Percentiles rank a stretch among this genome's conserved stretches.
These are phyloP conservation scores for Enteromius radiatus DNA, from an alignment of 2,797 vertebrate genomes.

Conservation along the genomic window DNA sequence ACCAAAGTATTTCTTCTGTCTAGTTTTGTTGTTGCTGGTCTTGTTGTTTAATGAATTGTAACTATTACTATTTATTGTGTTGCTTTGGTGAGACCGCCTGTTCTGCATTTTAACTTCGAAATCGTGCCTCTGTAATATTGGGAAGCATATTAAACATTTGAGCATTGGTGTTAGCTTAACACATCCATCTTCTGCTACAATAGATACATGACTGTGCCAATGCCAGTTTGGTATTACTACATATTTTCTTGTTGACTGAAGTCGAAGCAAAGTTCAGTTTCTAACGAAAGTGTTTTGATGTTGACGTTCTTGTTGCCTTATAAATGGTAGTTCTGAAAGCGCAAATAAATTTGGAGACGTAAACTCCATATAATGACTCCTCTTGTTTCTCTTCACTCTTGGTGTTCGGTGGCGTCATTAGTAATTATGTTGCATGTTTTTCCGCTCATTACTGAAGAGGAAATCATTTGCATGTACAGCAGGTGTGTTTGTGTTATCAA, in stretches of 20 bases:
- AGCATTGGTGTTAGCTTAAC: constrained; percentile 33
- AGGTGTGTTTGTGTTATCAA: background rate
- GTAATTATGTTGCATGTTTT: background rate
- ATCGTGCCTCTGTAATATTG: constrained; percentile 39
- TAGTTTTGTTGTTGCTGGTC: background rate
- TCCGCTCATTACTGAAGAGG: background rate
- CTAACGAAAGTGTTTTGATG: constrained; percentile 26
- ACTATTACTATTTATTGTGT: constrained; percentile 30
- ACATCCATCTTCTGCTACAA: background rate
- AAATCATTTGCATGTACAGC: constrained; percentile 22
- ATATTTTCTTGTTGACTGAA: constrained; percentile 16
- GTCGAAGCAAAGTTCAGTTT: constrained; percentile 13
- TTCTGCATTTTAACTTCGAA: constrained; percentile 23
- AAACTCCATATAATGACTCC: background rate
- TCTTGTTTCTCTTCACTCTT: background rate
- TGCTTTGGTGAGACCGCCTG: constrained; percentile 41
- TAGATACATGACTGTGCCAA: background rate
- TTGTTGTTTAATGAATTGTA: constrained; percentile 3
- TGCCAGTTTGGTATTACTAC: constrained; percentile 15
- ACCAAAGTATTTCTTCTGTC: constrained; percentile 26
- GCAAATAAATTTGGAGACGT: constrained; percentile 35
- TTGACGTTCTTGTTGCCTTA: constrained; percentile 48
- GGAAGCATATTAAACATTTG: background rate
- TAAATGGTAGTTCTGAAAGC: constrained; percentile 25
- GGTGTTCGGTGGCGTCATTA: background rate